Percentiles rank a stretch among this genome's conserved stretches.
phyloP scores from a whole-genome alignment of 2,797 vertebrate species.

The Cossypha niveicapilla region DNA sequence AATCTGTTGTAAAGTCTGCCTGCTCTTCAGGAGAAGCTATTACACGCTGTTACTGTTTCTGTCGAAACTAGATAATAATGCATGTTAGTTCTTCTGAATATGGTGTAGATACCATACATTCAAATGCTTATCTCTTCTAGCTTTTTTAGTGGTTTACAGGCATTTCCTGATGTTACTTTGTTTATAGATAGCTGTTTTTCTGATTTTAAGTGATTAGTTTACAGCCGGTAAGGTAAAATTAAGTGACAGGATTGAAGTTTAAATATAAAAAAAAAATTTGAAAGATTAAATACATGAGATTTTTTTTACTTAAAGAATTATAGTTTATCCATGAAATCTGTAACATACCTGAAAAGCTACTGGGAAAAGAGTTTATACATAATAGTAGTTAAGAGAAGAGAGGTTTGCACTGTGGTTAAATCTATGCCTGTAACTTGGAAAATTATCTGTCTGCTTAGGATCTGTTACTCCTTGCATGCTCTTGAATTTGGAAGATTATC shows the following conservation, averaged over 20 bases:
- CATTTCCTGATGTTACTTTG: neutral
- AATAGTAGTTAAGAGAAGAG: neutral
- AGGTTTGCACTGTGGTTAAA: neutral
- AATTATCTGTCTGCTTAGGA: neutral
- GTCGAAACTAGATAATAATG: neutral
- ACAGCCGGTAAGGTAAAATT: neutral
- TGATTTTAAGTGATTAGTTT: neutral
- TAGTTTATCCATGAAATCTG: rapidly evolving
- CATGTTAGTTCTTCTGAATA: neutral
- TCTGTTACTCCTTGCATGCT: neutral
- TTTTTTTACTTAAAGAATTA: neutral
- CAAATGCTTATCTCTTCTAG: neutral
- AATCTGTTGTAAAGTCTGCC: neutral
- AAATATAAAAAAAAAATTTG: neutral
- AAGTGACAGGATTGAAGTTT: neutral
- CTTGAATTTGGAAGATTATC: neutral
- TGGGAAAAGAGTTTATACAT: neutral
- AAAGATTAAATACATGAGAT: neutral
- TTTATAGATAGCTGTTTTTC: neutral
- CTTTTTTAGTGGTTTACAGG: neutral
- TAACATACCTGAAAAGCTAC: neutral
- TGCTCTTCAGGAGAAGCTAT: neutral
- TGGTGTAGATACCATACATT: neutral
- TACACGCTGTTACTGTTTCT: neutral
- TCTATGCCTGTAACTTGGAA: neutral